Conservation (phyloP, 2,113 vertebrate genomes). For the Rhinogobius similis region DNA sequence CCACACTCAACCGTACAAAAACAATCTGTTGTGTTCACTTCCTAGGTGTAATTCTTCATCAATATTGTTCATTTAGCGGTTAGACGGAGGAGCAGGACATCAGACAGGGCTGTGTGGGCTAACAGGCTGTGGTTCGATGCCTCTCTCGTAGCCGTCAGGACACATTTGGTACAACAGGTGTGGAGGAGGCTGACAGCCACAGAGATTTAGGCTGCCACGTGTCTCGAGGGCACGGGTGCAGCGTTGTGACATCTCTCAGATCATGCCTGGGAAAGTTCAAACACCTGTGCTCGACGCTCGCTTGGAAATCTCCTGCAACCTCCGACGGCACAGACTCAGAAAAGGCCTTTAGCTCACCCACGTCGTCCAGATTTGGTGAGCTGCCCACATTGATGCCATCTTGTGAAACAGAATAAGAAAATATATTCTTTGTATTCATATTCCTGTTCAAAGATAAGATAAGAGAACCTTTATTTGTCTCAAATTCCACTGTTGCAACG, state of each 20-base stretch:
- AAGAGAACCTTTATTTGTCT: no score
- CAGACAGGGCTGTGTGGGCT: background rate
- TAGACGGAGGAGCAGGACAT: background rate
- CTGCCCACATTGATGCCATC: background rate
- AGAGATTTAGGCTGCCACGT: background rate
- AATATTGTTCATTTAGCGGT: background rate
- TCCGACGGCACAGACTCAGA: background rate
- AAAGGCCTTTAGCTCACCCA: background rate
- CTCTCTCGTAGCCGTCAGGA: constrained; percentile 4
- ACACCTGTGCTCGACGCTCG: background rate
- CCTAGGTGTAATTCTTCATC: background rate
- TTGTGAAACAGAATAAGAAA: no score
- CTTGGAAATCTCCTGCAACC: background rate
- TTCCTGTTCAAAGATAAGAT: no score
- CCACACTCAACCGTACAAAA: background rate
- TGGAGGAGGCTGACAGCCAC: background rate
- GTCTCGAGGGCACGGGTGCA: background rate
- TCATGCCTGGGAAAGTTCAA: constrained; percentile 8
- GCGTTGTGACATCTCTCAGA: constrained; percentile 7
- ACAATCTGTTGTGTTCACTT: background rate
- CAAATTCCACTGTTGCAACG: no score
- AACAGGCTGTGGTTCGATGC: background rate
- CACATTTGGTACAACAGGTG: constrained; percentile 9
- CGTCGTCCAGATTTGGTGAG: background rate
- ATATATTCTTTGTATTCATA: no score